Base-by-base conservation (phyloP, 2,888 invertebrate genomes). In the Tachina lurida region DNA sequence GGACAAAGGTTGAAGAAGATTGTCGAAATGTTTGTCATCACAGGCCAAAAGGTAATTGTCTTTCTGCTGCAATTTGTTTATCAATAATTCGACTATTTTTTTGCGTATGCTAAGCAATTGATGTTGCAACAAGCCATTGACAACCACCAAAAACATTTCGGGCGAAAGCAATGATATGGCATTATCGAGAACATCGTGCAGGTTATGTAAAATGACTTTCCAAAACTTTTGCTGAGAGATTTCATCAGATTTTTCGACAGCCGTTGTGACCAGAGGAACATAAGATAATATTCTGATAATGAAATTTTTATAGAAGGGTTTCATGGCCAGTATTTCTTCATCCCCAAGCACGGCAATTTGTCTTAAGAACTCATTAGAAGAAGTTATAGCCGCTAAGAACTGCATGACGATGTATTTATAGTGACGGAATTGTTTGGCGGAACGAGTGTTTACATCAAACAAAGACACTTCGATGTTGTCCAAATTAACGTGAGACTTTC, bases 11-110 rank as follows among this genome's bases (percentile, higher is more conserved):
- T 94, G 93, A 0, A 97, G 93, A 54, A 97, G 90, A 0, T 94
- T 93, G 39, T 94, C 93, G 12, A 97, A 90, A 67, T 94, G 90
- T 0, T 92, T 90, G 13, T 93, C 93, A 49, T 94, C 93, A 7
- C 94, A 94, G 73, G 94, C 93, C 0, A 93, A 92, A 70, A 95
- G 95, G 88, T 95, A 95, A 85, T 94, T 94, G 5, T 94, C 94
- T 84, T 95, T 95, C 84, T 95, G 94, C 87, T 96, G 95, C 10
- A 98, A 93, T 92, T 98, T 97, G 10, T 94, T 94, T 89, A 97
- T 97, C 1, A 99, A 93, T 54, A 99, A 92, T 89, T 98, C 98
- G 93, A 99, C 94, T 0, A 97, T 95, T 91, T 97, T 96, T 83
- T 96, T 94, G 87, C 96, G 94, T 0, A 98, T 96, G 9, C 95